Base-by-base conservation (phyloP, 2,113 vertebrate genomes). In the Gymnarchus niloticus region DNA sequence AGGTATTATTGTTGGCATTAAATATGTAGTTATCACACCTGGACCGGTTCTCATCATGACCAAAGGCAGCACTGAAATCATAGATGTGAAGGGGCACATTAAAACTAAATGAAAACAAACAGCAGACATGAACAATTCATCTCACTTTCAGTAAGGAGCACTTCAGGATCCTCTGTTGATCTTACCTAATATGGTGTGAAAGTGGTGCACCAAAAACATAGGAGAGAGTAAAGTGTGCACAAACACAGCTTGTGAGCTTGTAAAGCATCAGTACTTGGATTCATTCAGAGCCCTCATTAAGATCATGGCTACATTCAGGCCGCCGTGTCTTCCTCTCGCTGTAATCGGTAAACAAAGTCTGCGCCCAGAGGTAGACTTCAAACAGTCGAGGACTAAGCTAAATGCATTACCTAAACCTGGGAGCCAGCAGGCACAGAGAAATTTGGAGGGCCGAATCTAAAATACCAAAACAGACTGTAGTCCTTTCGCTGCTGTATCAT, bases 311-410 rank as follows among this genome's bases (percentile, higher is more conserved):
- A 37, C 49, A 51, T 69, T 59, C 46, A 84, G 83, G 83, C 19
- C 49, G 19, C n/a, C 46, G 28, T 65, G 57, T 49, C 12, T 49
- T 4, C 46, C 46, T 65, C 83, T 61, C 25, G 52, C 56, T 69
- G 49, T 84, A 84, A 84, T 84, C 51, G 59, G 83, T 73, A 84
- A 69, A 84, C 59, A 84, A 51, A 84, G 37, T 49, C 23, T 51
- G 46, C 57, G 17, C 21, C n/a, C 59, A 33, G 41, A 84, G 4
- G 46, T 73, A 57, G 23, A 19, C 57, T 84, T 65, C 37, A 84
- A 65, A 46, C 7, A 61, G 56, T 28, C 12, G 8, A 84, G 7
- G 48, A 73, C 61, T 69, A 76, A 41, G 28, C 61, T 52, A 14
- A 56, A 76, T 5, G 41, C 33, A 52, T 57, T 81, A 54, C 56